Evolutionary conservation across 2,797 vertebrate genomes (phyloP).

Genomic region (Okamejei kenojei): DNA sequence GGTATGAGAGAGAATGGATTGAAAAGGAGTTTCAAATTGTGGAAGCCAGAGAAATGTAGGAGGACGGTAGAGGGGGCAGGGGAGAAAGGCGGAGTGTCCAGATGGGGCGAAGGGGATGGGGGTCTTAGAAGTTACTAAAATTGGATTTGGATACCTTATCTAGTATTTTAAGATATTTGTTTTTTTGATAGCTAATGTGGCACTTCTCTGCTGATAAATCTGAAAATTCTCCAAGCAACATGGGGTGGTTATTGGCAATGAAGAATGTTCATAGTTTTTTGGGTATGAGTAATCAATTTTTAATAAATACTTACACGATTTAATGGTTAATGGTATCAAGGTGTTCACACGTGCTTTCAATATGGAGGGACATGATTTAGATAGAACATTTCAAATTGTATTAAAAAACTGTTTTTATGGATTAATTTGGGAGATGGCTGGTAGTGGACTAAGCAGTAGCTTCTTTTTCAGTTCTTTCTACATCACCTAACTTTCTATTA

Average conservation of each 20-base stretch:
- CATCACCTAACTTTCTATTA: background rate
- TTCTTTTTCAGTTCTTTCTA: background rate
- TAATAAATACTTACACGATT: background rate
- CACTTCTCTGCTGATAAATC: background rate
- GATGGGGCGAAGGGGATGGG: no score
- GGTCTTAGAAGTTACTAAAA: no score
- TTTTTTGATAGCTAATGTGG: background rate
- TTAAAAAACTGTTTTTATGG: background rate
- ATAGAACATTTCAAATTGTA: background rate
- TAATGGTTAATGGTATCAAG: background rate
- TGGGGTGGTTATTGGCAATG: background rate
- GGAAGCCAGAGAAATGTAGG: background rate
- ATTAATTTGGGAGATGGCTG: background rate
- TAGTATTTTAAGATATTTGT: background rate
- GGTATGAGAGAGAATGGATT: background rate
- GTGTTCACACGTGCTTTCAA: background rate
- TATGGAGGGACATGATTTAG: background rate
- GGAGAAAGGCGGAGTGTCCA: no score
- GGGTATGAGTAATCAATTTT: background rate
- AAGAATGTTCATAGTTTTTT: conserved; percentile 5
- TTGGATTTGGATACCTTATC: background rate
- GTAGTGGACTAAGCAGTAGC: background rate
- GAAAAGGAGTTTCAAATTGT: no score
- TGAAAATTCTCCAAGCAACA: background rate
- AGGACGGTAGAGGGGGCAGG: no score